Base-by-base conservation (phyloP, 2,888 invertebrate species). In the Ectemnius lituratus region DNA sequence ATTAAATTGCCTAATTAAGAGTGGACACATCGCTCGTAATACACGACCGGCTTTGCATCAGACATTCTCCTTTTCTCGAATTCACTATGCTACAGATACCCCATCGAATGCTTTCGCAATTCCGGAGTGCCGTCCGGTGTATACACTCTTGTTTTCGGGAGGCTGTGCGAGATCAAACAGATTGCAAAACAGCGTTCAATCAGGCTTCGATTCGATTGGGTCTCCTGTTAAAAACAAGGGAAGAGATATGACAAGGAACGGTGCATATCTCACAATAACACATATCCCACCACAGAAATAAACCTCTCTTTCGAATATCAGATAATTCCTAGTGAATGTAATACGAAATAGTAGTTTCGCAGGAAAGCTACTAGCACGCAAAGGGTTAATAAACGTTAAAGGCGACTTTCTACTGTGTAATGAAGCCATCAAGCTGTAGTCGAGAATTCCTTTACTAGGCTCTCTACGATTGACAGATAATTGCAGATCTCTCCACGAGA, bases 1-100 rank as follows among this genome's bases (percentile, higher is more conserved):
- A 20, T 71, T 58, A 76, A 85, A 85, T 81, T 82, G 75, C 73
- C 74, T 61, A 75, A 82, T 82, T 76, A 76, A 66, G 58, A 59
- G 11, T 18, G 61, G 8, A 16, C 46, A 60, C 49, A 60, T 52
- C 52, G 18, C 18, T 45, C 20, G 70, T 62, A 71, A 73, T 16
- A 45, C 59, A 23, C 46, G 14, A 14, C 28, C 45, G 23, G 0
- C 23, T 71, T 63, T 68, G 70, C 67, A 28, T 63, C 71, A 67
- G 75, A 49, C 60, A 23, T 13, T 27, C 8, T 58, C 20, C 27
- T 27, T 20, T 58, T 20, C 20, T 27, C 27, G 27, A 14, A 18
- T 27, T 58, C 58, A 6, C 20, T 58, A 58, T 58, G n/a, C 52
- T 11, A 47, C 47, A 47, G 47, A 47, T 47, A 47, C 47, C 11